Conservation (phyloP, 2,113 vertebrate species). For the Kryptolebias marmoratus region DNA sequence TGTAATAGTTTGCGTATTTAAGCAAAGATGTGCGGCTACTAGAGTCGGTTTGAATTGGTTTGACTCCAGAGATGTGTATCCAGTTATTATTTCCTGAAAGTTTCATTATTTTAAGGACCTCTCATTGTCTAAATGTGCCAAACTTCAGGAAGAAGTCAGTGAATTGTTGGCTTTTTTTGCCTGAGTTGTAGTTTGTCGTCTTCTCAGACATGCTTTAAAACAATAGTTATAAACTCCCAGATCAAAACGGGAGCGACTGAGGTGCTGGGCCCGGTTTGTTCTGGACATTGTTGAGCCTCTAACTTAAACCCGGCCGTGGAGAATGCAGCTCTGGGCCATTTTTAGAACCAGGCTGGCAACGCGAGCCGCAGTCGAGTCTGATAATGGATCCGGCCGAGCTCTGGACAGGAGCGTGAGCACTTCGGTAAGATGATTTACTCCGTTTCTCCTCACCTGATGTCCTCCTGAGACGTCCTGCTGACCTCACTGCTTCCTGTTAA, state of each 20-base stretch:
- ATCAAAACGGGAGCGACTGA: conserved; percentile 10
- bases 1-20: too few species aligned
- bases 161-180: too few species aligned
- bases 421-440: conserved; percentile 58
- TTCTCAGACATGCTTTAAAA: conserved; percentile 11
- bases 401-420: conserved; percentile 43
- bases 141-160: too few species aligned
- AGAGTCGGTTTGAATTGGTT: too few species aligned
- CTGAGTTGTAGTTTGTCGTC: neutral
- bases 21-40: too few species aligned
- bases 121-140: neutral
- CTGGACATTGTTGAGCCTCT: conserved; percentile 71
- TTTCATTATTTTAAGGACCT: too few species aligned
- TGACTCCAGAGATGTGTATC: too few species aligned
- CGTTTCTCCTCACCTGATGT: conserved; percentile 4
- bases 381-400: conserved; percentile 63
- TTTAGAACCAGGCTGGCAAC: conserved; percentile 65
- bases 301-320: conserved; percentile 61
- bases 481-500: neutral
- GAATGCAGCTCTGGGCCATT: conserved; percentile 72
- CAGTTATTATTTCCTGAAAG: too few species aligned
- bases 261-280: conserved; percentile 55
- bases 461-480: conserved; percentile 12
- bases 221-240: neutral
- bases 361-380: conserved; percentile 54